Evolutionary conservation across 2,113 vertebrate species (phyloP).

Genomic region (Ceyx margarethae): DNA sequence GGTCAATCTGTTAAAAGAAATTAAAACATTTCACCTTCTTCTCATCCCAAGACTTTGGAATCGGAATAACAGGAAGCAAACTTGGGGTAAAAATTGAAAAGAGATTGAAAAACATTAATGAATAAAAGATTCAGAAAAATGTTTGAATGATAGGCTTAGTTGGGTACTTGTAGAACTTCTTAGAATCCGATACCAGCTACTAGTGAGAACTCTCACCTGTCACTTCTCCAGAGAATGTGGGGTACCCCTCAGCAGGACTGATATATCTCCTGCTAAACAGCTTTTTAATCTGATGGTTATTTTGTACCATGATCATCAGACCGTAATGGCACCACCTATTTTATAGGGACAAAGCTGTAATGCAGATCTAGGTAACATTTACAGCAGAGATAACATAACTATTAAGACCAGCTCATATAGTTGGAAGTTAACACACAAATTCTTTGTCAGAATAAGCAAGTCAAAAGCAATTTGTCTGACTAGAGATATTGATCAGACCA

Average conservation of each 20-base stretch:
- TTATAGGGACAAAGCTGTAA: not conserved
- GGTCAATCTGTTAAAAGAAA: not conserved
- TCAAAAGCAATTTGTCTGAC: conserved; percentile 26
- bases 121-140: not conserved
- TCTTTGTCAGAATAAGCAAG: not conserved
- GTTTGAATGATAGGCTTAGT: not conserved
- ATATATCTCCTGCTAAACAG: not conserved
- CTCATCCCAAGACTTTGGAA: not conserved
- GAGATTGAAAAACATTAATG: rapidly evolving
- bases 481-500: not conserved
- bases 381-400: not conserved
- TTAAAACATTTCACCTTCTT: not conserved
- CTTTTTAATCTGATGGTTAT: not conserved
- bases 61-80: not conserved
- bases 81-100: not conserved
- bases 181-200: not conserved
- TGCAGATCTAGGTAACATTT: not conserved
- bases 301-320: not conserved
- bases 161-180: not conserved
- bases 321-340: not conserved
- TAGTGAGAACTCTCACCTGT: not conserved
- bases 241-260: not conserved
- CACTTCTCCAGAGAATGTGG: rapidly evolving
- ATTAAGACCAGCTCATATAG: not conserved
- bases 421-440: not conserved